phyloP scores from a whole-genome alignment of 2,113 vertebrate genomes.

The Polyodon spathula region DNA sequence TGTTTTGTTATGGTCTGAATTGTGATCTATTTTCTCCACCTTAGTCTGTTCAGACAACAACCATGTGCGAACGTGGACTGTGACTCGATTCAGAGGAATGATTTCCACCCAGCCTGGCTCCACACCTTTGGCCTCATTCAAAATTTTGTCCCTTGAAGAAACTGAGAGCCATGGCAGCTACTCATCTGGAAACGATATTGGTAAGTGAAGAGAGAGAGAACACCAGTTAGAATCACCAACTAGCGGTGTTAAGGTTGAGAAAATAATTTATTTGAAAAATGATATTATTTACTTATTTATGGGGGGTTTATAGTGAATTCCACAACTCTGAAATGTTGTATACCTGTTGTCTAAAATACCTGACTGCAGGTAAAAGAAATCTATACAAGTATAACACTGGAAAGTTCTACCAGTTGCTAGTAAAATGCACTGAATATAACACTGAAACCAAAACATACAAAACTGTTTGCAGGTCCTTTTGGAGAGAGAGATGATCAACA shows the following conservation, averaged over 20 bases:
- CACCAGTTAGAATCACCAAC: not conserved
- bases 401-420: too few species aligned
- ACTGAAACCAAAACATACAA: too few species aligned
- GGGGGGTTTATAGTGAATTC: too few species aligned
- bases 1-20: not conserved
- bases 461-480: conserved; percentile 70
- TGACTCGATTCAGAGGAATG: conserved; percentile 93
- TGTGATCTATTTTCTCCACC: conserved; percentile 7
- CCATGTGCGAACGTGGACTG: conserved; percentile 91
- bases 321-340: too few species aligned
- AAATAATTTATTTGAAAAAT: not conserved
- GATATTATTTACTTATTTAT: too few species aligned
- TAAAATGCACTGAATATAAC: too few species aligned
- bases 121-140: conserved; percentile 89
- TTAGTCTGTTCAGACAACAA: conserved; percentile 94
- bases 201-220: conserved; percentile 40
- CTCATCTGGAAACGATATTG: conserved; percentile 88
- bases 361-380: too few species aligned
- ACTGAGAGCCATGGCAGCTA: conserved; percentile 91
- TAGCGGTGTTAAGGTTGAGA: not conserved
- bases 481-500: conserved; percentile 95
- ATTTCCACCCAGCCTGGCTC: conserved; percentile 95
- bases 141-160: conserved; percentile 91
- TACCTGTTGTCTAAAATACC: too few species aligned
- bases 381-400: too few species aligned